A percentile compares a stretch with the other conserved stretches of the same genome.
Evolutionary conservation across 2,888 invertebrate genomes (phyloP).

Genomic region (Andrena fulva): DNA sequence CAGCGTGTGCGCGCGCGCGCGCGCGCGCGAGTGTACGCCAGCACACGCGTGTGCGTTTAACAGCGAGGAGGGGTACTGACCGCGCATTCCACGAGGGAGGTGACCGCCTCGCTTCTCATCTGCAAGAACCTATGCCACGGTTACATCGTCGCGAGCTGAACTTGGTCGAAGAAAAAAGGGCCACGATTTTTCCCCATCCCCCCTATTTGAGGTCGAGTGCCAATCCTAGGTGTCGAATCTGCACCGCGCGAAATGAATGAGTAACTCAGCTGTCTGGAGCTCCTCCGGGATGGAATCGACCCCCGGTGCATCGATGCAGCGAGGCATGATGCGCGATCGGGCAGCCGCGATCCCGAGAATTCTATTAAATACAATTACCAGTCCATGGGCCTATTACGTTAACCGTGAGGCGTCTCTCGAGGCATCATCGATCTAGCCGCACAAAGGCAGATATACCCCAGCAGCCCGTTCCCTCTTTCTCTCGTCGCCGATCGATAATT

Average conservation of each 20-base stretch:
- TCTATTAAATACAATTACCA: conserved; percentile 50
- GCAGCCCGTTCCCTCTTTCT: conserved; percentile 45
- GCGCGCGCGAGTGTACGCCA: not conserved
- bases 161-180: conserved; percentile 6
- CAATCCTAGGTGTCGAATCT: too few species aligned
- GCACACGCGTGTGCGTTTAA: conserved; percentile 50
- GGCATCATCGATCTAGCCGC: conserved; percentile 54
- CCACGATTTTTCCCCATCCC: not conserved
- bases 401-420: conserved; percentile 32
- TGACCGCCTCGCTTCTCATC: conserved; percentile 74
- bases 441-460: conserved; percentile 35
- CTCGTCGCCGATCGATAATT: conserved; percentile 67
- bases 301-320: not conserved
- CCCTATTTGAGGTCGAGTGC: not conserved
- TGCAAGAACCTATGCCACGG: conserved; percentile 55
- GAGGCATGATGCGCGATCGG: conserved; percentile 20
- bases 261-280: too few species aligned
- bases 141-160: conserved; percentile 22
- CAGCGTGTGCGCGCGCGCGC: conserved; percentile 1
- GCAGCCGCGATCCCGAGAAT: conserved; percentile 38
- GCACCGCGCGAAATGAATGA: too few species aligned
- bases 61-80: conserved; percentile 76
- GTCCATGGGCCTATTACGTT: conserved; percentile 55
- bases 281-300: too few species aligned
- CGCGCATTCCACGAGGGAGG: conserved; percentile 78